phyloP scores from a whole-genome alignment of 2,888 invertebrate genomes.

The Caenorhabditis panamensis region DNA sequence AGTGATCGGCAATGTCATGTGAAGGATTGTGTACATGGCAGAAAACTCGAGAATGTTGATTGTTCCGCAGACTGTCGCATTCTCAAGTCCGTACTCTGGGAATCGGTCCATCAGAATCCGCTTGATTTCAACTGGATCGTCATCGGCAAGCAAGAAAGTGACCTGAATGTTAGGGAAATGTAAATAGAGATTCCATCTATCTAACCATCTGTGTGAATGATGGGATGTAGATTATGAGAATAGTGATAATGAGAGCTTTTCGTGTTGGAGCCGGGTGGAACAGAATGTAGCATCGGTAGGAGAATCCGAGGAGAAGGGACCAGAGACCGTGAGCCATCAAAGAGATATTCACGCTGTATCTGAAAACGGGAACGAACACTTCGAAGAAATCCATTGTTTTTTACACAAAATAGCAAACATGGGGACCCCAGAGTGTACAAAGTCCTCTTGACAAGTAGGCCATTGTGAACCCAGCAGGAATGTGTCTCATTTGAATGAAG shows the following conservation, averaged over 20 bases:
- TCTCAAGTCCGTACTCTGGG: conserved; percentile 52
- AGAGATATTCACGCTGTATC: conserved; percentile 59
- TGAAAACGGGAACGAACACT: conserved; percentile 4
- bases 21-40: conserved; percentile 59
- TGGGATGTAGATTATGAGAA: conserved; percentile 47
- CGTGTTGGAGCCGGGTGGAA: conserved; percentile 46
- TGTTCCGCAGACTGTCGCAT: conserved; percentile 45
- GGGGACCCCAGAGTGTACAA: conserved; percentile 50
- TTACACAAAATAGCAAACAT: conserved; percentile 45
- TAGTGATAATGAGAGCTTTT: conserved; percentile 22
- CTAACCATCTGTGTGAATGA: conserved; percentile 31
- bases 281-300: conserved; percentile 60
- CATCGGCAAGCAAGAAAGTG: conserved; percentile 43
- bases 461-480: conserved; percentile 57
- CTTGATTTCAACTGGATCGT: conserved; percentile 35
- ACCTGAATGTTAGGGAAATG: neutral
- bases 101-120: conserved; percentile 20
- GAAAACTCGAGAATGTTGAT: conserved; percentile 44
- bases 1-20: conserved; percentile 65
- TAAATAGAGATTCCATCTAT: no score
- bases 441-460: conserved; percentile 54
- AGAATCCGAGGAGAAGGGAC: conserved; percentile 53
- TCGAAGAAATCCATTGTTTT: neutral
- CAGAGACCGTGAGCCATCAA: conserved; percentile 53
- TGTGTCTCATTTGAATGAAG: conserved; percentile 62